Percentiles rank a stretch among this genome's conserved stretches.
phyloP scores from a whole-genome alignment of 2,888 invertebrate genomes.

The Hermodice carunculata region DNA sequence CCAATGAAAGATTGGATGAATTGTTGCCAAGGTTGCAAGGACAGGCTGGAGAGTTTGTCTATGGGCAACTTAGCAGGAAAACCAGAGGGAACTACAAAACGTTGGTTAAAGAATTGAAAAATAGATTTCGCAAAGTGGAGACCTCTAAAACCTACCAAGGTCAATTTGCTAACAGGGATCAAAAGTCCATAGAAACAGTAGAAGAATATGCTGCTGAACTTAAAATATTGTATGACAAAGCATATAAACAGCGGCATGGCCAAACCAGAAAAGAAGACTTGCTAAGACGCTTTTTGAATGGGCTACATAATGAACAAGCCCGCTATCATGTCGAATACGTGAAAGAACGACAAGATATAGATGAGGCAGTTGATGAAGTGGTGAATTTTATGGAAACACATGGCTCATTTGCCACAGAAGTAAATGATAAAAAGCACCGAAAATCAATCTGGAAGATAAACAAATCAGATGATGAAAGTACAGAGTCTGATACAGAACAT shows the following conservation, averaged over 20 bases:
- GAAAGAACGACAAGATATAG: not conserved
- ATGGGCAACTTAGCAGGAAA: no score
- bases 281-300: not conserved
- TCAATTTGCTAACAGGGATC: not conserved
- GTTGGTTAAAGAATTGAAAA: not conserved
- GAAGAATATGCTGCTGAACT: not conserved
- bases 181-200: not conserved
- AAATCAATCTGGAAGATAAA: not conserved
- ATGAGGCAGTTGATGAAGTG: not conserved
- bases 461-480: no score
- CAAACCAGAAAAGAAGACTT: not conserved
- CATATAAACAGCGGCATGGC: not conserved
- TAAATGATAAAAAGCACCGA: not conserved
- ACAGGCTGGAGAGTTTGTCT: no score
- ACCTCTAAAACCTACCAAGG: not conserved
- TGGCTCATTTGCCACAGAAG: not conserved
- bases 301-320: not conserved
- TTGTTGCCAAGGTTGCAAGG: not conserved
- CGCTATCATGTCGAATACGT: not conserved
- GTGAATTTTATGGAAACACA: not conserved
- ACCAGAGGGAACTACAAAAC: not conserved
- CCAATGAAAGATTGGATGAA: not conserved
- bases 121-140: not conserved
- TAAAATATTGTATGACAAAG: not conserved
- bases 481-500: no score